These are phyloP conservation scores for Apodemus agrarius DNA, from an alignment of 2,797 vertebrate species.

Conservation along the genomic window DNA sequence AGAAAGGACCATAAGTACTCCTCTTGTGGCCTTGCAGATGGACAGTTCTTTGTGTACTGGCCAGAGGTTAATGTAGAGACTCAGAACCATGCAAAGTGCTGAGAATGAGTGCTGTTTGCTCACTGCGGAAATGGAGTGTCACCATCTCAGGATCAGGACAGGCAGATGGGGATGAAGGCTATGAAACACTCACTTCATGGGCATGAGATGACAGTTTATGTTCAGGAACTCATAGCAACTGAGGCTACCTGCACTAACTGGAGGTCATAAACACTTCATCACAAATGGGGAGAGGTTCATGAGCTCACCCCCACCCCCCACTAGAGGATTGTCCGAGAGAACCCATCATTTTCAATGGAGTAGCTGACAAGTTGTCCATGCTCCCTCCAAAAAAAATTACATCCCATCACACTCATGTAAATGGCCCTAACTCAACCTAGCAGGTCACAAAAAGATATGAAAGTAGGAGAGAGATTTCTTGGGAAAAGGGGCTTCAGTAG, in stretches of 20 bases:
- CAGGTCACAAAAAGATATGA: background rate
- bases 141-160: too few species aligned
- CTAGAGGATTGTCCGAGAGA: background rate
- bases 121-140: background rate
- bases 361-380: background rate
- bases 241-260: background rate
- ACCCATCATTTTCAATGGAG: background rate
- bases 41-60: background rate
- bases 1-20: background rate
- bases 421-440: background rate
- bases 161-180: too few species aligned
- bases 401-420: background rate
- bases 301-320: background rate
- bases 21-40: too few species aligned
- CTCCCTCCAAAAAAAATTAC: background rate
- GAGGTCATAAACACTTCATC: background rate
- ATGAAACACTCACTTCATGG: background rate
- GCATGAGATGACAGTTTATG: background rate
- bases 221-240: background rate
- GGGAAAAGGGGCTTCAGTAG: background rate
- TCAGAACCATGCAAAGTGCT: background rate
- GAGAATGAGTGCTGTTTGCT: background rate
- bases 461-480: background rate
- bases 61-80: background rate
- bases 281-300: background rate